Base-by-base conservation (phyloP, 2,888 invertebrate genomes). In the Tiphia femorata region DNA sequence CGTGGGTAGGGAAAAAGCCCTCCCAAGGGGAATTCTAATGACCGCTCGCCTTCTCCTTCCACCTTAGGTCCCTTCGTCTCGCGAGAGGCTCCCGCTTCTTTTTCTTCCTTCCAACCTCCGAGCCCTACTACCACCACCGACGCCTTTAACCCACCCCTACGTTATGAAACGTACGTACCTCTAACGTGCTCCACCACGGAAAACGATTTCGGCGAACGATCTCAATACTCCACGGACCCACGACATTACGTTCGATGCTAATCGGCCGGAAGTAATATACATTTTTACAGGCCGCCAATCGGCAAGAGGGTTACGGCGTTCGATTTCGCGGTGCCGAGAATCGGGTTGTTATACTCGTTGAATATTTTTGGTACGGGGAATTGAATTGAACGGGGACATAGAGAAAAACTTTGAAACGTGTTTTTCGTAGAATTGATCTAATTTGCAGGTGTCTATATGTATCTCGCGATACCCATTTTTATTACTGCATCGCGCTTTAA, bases 11-110 rank as follows among this genome's bases (percentile, higher is more conserved):
- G 63, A 70, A 73, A 73, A 70, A 72, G 64, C 57, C 51, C 60
- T 33, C 73, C 71, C 50, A 23, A 29, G 52, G 74, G 70, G 74
- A 78, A 74, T 78, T 71, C 72, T 75, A 79, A 80, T 73, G 74
- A 75, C 70, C 70, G 67, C 16, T 17, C 43, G 4, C 27, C 20
- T 23, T 7, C 41, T 23, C 12, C 14, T 23, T 23, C 4, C 25
- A 0, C 12, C 19, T 61, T 46, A n/a, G n/a, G 48, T 6, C 30
- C 20, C 38, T 42, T 41, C 43, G 27, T 41, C 25, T 23, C 35
- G 37, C 16, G n/a, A n/a, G 8, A 2, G n/a, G 14, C 10, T 3
- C 35, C 8, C 17, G 21, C 16, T 20, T 14, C 14, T 27, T 43
- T 27, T 16, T 27, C 12, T n/a, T 16, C 6, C 4, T 23, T 20